phyloP scores from a whole-genome alignment of 2,888 invertebrate genomes.

The Caenorhabditis sulstoni region DNA sequence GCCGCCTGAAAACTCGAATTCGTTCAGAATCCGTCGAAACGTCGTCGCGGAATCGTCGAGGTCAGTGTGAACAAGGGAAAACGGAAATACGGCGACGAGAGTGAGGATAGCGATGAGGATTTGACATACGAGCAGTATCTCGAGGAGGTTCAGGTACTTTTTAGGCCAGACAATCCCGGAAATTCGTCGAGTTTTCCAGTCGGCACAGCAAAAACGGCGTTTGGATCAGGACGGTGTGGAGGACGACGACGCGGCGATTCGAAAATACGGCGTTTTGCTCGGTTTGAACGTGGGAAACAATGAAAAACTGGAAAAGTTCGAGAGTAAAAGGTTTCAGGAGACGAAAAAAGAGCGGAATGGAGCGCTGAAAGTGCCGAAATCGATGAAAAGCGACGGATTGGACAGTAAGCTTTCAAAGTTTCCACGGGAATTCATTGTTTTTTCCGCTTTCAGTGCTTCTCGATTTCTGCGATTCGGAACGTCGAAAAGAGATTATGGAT shows the following conservation, averaged over 20 bases:
- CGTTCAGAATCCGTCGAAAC: conserved; percentile 12
- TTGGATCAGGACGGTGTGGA: conserved; percentile 37
- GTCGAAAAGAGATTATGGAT: conserved; percentile 51
- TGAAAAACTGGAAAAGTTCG: not conserved
- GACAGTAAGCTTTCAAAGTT: conserved; percentile 50
- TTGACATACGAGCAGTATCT: conserved; percentile 66
- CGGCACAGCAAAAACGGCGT: conserved; percentile 28
- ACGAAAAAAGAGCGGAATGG: conserved; percentile 53
- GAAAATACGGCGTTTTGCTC: conserved; percentile 53
- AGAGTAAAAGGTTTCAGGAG: conserved; percentile 25
- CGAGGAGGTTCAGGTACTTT: conserved; percentile 60
- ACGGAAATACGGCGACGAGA: conserved; percentile 56
- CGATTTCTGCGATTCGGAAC: conserved; percentile 57
- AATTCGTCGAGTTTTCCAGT: not conserved
- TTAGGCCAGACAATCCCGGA: not conserved
- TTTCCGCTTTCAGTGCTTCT: conserved; percentile 49
- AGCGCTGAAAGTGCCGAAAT: conserved; percentile 49
- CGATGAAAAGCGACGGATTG: conserved; percentile 61
- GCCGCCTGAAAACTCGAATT: conserved; percentile 7
- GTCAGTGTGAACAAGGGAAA: conserved; percentile 54
- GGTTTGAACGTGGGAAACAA: conserved; percentile 30
- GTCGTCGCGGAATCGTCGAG: conserved; percentile 32
- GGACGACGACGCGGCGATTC: conserved; percentile 56
- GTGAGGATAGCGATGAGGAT: conserved; percentile 59
- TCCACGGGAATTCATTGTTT: not conserved